phyloP scores from a whole-genome alignment of 2,113 vertebrate genomes.

The Cyphomyrus plagiostoma region DNA sequence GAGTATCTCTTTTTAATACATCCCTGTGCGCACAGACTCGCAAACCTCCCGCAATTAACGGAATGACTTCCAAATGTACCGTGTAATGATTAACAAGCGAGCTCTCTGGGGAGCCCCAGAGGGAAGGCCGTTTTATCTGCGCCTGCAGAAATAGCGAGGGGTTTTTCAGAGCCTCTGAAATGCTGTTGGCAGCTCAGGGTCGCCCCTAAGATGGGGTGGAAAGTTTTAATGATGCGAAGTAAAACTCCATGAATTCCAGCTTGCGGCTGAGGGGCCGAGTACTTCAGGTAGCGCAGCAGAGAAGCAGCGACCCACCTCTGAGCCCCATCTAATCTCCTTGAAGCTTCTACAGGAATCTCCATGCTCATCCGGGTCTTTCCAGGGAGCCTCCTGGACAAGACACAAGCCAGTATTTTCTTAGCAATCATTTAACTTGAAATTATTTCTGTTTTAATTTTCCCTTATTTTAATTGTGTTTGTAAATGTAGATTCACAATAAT shows the following conservation, averaged over 20 bases:
- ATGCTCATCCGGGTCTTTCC: neutral
- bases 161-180: neutral
- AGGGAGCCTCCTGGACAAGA: neutral
- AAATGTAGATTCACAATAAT: neutral
- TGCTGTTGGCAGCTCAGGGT: neutral
- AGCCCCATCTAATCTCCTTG: neutral
- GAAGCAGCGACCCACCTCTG: neutral
- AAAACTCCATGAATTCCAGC: neutral
- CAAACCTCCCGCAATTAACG: slow-evolving; percentile 29
- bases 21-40: slow-evolving; percentile 16
- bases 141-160: neutral
- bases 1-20: slow-evolving; percentile 50
- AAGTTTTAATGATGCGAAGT: neutral
- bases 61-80: slow-evolving; percentile 44
- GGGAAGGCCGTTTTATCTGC: slow-evolving; percentile 6
- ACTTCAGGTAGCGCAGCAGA: neutral
- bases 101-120: slow-evolving; percentile 3
- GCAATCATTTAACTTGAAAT: neutral
- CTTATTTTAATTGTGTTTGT: neutral
- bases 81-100: slow-evolving; percentile 40
- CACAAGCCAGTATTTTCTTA: neutral
- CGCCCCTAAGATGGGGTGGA: neutral
- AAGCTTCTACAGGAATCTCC: neutral
- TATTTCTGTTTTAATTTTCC: neutral
- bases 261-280: neutral